Base-by-base conservation (phyloP, 2,888 invertebrate species). In the Tenthredo notha region DNA sequence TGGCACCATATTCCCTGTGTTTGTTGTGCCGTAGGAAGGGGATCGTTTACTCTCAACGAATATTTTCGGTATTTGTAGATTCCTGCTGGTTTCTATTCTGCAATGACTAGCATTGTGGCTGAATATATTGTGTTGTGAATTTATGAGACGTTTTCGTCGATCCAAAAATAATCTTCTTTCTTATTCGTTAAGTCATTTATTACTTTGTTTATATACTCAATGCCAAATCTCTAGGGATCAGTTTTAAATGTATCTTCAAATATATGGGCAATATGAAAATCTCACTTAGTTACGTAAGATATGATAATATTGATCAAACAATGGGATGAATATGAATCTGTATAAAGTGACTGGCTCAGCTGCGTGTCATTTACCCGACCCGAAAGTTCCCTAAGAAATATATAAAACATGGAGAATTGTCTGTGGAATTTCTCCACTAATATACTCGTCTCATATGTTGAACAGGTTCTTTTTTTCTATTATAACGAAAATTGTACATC, bases 251-350 rank as follows among this genome's bases (percentile, higher is more conserved):
- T 61, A 33, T 33, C 18, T 18, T 33, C 15, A 67, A 67, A 67
- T 10, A 77, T 7, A 72, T 54, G 77, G 6, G 77, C 50, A 50
- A n/a, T 50, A 21, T 15, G 29, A 77, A 54, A 15, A 77, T 84
- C 83, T 40, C 40, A 75, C 83, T 33, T 47, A 78, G 86, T 87
- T 86, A 85, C 54, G 74, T 82, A 86, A 86, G 83, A 87, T 87
- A 72, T 77, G 84, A 84, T 91, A 74, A 43, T 74, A 92, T 92
- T 91, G 92, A 92, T 92, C 91, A 92, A 92, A 92, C 92, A 90
- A 86, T 90, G 86, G 88, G 86, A 89, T 87, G 89, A 88, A 90
- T 89, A 88, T 86, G 85, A 74, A 86, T 78, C 65, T 80, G 25
- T 37, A 33, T 21, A 12, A 50, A 47, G 54, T 58, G n/a, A 58